Conservation (phyloP, 2,113 vertebrate species). For the Ramphastos sulfuratus region DNA sequence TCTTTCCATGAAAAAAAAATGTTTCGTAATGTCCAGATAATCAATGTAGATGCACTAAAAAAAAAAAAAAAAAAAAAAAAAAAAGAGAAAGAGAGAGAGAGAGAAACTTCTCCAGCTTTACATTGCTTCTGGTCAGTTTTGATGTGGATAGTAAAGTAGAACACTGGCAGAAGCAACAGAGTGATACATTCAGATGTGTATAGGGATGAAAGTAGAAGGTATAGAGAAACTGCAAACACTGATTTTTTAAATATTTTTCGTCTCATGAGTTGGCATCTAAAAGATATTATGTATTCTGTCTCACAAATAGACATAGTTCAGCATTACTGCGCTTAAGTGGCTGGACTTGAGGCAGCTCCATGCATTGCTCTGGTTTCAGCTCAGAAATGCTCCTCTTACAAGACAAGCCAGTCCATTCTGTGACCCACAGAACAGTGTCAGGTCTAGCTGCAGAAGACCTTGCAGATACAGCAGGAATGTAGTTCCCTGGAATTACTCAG, state of each 20-base stretch:
- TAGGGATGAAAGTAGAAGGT: neutral
- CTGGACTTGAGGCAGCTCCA: neutral
- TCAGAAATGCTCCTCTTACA: neutral
- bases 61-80: no score
- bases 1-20: neutral
- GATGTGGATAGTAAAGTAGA: neutral
- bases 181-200: neutral
- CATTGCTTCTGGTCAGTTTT: neutral
- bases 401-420: neutral
- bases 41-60: no score
- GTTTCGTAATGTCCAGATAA: no score
- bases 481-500: neutral
- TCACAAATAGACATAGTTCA: neutral
- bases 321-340: neutral
- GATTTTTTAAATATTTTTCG: neutral
- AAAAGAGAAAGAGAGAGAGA: no score
- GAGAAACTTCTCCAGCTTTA: neutral
- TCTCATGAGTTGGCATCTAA: neutral
- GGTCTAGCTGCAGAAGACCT: neutral
- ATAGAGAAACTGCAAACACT: neutral
- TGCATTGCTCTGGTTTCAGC: neutral
- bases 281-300: rapidly evolving
- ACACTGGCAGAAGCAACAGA: neutral
- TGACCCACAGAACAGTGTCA: neutral
- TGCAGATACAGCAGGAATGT: neutral